Conservation (phyloP, 2,113 vertebrate genomes). For the Hemiscyllium ocellatum region DNA sequence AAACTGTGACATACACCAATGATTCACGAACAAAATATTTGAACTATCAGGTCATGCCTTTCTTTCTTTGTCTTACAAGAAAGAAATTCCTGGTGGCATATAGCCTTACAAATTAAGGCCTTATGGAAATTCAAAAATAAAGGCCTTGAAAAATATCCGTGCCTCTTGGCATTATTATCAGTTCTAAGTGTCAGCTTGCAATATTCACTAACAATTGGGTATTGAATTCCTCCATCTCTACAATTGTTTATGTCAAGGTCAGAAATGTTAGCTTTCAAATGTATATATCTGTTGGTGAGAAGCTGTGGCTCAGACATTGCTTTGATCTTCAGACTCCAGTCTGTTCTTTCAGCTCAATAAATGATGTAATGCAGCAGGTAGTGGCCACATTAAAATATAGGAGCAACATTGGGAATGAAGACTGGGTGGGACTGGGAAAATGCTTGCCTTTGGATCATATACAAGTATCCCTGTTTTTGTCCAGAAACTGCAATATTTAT, state of each 20-base stretch:
- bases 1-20: not conserved
- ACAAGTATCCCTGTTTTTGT: not conserved
- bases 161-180: not conserved
- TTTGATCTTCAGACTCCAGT: not conserved
- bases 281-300: not conserved
- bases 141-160: not conserved
- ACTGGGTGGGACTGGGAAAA: not conserved
- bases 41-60: not conserved
- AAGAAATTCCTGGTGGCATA: not conserved
- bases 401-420: not conserved
- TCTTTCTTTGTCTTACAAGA: not conserved
- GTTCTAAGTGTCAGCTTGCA: not conserved
- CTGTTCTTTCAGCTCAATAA: not conserved
- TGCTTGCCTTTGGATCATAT: not conserved
- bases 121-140: not conserved
- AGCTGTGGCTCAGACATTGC: not conserved
- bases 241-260: not conserved
- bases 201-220: not conserved
- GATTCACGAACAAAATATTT: not conserved
- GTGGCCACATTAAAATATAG: not conserved
- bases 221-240: not conserved
- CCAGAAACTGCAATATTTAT: not conserved
- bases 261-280: not conserved
- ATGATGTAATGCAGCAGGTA: not conserved
- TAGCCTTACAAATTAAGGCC: not conserved